Evolutionary conservation across 2,888 invertebrate species (phyloP), one percentile per base, ranked within the genome.

Genomic region (Dichetophora obliterata): DNA sequence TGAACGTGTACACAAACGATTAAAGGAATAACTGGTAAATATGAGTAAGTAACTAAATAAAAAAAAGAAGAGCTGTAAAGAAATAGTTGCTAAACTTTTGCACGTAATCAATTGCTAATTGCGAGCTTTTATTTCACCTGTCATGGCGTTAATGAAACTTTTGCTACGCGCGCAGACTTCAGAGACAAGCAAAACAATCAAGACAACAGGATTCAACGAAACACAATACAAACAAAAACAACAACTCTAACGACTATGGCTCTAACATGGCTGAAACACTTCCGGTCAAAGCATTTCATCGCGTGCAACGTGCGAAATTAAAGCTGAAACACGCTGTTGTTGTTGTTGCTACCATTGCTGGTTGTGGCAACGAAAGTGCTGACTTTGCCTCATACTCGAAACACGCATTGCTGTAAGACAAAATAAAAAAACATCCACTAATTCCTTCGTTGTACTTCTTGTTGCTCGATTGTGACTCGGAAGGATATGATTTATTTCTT

Each of bases 41-140:
- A 54, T 22, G 54, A 9, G 54, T 54, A 0, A 59, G 16, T 59
- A 31, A 59, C 27, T 59, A 59, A 59, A 59, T 19, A 27, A 27
- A 59, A 11, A 43, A 43, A 43, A 43, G 14, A 11, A n/a, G 31
- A 31, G 63, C n/a, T n/a, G 31, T 5, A 31, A 27, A 3, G 14
- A 27, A 61, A 16, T 63, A 63, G 27, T 63, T 63, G 63, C 27
- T 14, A 14, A 75, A 68, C 31, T 72, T 72, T 69, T 71, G 70
- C 78, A 78, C 78, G 78, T 76, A 78, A 76, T 78, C 78, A 78
- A 78, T 78, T 78, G 74, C 70, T 78, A 78, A 78, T 78, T 78
- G 73, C 54, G 57, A 76, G 69, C 73, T 70, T 76, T 76, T 76
- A 24, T 74, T 54, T 75, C 65, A 71, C 65, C 71, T 75, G 69